Evolutionary conservation across 2,113 vertebrate genomes (phyloP).

Genomic region (Caranx melampygus): DNA sequence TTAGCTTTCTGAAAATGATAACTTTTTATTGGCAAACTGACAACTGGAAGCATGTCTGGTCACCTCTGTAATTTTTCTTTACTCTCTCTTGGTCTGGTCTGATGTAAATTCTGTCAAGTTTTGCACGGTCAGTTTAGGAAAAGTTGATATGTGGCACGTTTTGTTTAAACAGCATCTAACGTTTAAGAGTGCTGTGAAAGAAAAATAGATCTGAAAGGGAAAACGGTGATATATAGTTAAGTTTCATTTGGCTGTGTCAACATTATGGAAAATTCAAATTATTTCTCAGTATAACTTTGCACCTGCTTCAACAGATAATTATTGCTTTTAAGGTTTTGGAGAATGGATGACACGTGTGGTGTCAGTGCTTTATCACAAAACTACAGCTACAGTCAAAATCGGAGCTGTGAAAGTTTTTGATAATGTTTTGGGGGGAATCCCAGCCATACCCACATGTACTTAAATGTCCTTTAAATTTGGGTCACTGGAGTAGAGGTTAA

Average conservation of each 20-base stretch:
- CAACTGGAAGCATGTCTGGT: too few relatives aligned
- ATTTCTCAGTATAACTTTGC: not conserved
- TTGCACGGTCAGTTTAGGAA: too few relatives aligned
- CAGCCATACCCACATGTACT: too few relatives aligned
- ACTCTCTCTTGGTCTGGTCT: not conserved
- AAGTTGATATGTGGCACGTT: not conserved
- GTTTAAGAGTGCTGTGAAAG: not conserved
- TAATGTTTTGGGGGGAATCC: not conserved
- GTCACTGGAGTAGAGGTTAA: constrained; percentile 1
- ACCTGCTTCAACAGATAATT: not conserved
- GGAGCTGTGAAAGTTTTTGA: not conserved
- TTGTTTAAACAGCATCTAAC: not conserved
- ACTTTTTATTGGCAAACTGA: not conserved
- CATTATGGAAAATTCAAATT: not conserved
- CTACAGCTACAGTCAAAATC: not conserved
- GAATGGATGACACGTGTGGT: not conserved
- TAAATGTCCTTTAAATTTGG: not conserved
- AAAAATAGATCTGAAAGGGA: not conserved
- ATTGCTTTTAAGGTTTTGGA: not conserved
- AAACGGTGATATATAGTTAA: not conserved
- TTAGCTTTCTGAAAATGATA: not conserved
- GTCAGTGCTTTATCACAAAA: not conserved
- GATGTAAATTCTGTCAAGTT: too few relatives aligned
- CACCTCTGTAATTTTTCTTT: not conserved
- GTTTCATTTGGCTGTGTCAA: not conserved